A percentile compares a stretch with the other conserved stretches of the same genome.
Conservation (phyloP, 2,113 vertebrate genomes). For the Hippocampus mohnikei region DNA sequence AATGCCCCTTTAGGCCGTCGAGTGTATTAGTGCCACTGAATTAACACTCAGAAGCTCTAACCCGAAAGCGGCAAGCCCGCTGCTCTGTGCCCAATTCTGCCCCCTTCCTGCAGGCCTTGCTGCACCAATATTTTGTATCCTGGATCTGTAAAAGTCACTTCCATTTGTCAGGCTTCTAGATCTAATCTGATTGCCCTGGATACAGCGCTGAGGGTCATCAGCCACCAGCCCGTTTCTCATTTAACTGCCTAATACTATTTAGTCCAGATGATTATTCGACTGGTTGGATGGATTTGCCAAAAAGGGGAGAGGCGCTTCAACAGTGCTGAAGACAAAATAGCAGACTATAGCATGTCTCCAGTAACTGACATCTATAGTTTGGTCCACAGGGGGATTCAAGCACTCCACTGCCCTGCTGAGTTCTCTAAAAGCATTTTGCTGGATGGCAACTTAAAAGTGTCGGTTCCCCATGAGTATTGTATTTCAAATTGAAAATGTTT, state of each 20-base stretch:
- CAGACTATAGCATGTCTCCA: background rate
- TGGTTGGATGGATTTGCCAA: background rate
- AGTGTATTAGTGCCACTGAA: constrained; percentile 60
- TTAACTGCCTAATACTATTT: constrained; percentile 27
- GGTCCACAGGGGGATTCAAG: background rate
- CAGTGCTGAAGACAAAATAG: background rate
- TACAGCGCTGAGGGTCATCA: constrained; percentile 10
- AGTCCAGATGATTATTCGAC: constrained; percentile 3
- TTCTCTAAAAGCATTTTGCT: background rate
- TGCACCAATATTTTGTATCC: constrained; percentile 2
- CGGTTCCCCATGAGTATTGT: background rate
- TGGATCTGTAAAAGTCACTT: constrained; percentile 31
- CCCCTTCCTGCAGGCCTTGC: background rate
- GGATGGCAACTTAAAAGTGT: background rate
- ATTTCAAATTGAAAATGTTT: background rate
- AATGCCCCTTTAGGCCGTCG: constrained; percentile 54
- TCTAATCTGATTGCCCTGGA: constrained; percentile 20
- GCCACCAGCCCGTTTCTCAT: constrained; percentile 29
- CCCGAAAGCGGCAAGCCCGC: constrained; percentile 20
- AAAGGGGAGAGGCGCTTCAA: background rate
- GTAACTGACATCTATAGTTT: background rate
- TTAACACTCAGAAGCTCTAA: constrained; percentile 60
- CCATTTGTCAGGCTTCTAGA: constrained; percentile 12
- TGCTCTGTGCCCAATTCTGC: constrained; percentile 4
- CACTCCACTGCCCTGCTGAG: background rate